phyloP scores from a whole-genome alignment of 2,113 vertebrate species.

The Oreochromis aureus region DNA sequence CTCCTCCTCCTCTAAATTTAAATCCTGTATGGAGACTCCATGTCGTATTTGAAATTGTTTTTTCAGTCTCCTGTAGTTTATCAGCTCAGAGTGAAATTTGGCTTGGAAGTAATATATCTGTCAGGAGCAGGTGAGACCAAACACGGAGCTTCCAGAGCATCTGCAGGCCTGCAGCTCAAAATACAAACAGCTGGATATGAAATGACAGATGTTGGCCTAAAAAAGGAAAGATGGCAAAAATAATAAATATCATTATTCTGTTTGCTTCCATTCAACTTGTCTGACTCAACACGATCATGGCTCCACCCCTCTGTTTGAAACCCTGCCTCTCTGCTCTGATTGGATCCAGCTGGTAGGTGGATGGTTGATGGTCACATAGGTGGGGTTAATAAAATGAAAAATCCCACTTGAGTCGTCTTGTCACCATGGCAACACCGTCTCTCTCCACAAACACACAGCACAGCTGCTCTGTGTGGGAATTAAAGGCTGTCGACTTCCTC shows the following conservation, averaged over 20 bases:
- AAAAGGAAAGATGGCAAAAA: neutral
- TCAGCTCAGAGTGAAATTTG: neutral
- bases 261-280: neutral
- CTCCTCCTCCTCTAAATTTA: accelerated
- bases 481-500: neutral
- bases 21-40: neutral
- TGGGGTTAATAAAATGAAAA: neutral
- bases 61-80: neutral
- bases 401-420: neutral
- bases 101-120: accelerated
- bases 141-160: neutral
- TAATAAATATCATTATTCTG: neutral
- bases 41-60: neutral
- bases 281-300: neutral
- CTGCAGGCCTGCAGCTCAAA: neutral
- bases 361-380: neutral
- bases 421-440: constrained; percentile 4
- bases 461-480: neutral
- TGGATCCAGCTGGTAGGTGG: neutral
- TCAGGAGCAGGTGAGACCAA: neutral
- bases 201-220: neutral
- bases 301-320: neutral
- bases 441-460: neutral
- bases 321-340: neutral
- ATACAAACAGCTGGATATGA: neutral